A percentile compares a stretch with the other conserved stretches of the same genome.
phyloP scores from a whole-genome alignment of 2,797 vertebrate genomes.

The Lacerta agilis region DNA sequence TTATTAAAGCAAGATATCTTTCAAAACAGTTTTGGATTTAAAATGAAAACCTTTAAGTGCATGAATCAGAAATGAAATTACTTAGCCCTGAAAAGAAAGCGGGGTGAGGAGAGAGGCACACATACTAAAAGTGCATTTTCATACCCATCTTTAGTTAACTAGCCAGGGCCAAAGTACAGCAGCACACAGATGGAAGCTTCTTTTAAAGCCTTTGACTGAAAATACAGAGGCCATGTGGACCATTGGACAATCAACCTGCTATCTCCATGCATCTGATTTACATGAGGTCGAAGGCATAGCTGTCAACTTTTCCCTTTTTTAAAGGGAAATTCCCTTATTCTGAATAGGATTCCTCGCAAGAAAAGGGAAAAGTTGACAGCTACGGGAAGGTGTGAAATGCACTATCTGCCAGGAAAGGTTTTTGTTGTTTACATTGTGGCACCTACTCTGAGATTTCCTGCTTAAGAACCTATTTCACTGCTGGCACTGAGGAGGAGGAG shows the following conservation, averaged over 20 bases:
- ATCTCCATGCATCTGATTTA: not conserved
- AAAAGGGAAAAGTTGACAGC: too few relatives aligned
- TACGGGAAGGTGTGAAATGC: not conserved
- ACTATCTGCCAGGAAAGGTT: not conserved
- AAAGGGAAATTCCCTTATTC: too few relatives aligned
- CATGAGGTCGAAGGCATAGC: not conserved
- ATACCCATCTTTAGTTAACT: slow-evolving; percentile 3
- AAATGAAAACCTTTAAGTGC: slow-evolving; percentile 28
- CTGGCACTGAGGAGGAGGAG: not conserved
- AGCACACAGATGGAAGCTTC: too few relatives aligned
- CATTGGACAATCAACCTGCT: not conserved
- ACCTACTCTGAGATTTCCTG: not conserved
- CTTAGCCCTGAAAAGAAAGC: not conserved
- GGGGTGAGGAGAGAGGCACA: not conserved
- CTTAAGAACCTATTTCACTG: not conserved
- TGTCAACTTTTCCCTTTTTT: too few relatives aligned
- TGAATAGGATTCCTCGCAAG: too few relatives aligned
- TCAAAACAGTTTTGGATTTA: slow-evolving; percentile 48
- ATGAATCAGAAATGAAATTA: slow-evolving; percentile 14
- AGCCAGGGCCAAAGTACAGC: not conserved
- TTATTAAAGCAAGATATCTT: slow-evolving; percentile 67
- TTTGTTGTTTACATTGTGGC: not conserved
- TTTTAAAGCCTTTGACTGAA: not conserved
- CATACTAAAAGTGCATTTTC: slow-evolving; percentile 6
- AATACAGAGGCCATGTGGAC: too few relatives aligned